phyloP scores from a whole-genome alignment of 1,140 invertebrate genomes.

The Cherax quadricarinatus region DNA sequence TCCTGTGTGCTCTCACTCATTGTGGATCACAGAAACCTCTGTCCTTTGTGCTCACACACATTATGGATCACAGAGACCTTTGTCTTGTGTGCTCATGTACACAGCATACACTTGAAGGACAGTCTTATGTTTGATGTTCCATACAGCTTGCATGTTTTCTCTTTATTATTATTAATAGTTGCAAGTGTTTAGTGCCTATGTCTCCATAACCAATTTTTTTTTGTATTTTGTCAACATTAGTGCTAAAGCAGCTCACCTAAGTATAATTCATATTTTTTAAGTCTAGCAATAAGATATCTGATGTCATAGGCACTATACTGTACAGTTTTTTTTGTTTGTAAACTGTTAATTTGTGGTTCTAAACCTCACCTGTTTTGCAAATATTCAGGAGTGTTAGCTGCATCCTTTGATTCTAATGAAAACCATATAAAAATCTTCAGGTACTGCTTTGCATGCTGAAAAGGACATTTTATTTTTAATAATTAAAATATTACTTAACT shows the following conservation, averaged over 20 bases:
- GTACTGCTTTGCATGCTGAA: background rate
- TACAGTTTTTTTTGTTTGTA: background rate
- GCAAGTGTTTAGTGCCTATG: background rate
- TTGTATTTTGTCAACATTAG: too few relatives aligned
- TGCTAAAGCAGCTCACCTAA: too few relatives aligned
- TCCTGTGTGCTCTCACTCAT: too few relatives aligned
- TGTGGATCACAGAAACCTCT: too few relatives aligned
- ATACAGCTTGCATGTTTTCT: background rate
- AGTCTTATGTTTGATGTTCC: background rate
- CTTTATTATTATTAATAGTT: background rate
- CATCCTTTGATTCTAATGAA: background rate
- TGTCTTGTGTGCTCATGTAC: background rate
- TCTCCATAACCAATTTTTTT: background rate
- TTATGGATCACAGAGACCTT: background rate
- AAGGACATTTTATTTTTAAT: background rate
- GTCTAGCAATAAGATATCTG: too few relatives aligned
- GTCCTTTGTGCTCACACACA: too few relatives aligned
- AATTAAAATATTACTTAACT: background rate
- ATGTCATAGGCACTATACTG: background rate
- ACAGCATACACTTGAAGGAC: background rate
- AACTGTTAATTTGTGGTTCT: background rate
- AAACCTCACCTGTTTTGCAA: background rate
- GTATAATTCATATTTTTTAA: too few relatives aligned
- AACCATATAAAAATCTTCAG: background rate
- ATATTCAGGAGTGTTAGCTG: background rate